These are phyloP conservation scores for Engraulis encrasicolus DNA, from an alignment of 2,113 vertebrate species.

Conservation along the genomic window DNA sequence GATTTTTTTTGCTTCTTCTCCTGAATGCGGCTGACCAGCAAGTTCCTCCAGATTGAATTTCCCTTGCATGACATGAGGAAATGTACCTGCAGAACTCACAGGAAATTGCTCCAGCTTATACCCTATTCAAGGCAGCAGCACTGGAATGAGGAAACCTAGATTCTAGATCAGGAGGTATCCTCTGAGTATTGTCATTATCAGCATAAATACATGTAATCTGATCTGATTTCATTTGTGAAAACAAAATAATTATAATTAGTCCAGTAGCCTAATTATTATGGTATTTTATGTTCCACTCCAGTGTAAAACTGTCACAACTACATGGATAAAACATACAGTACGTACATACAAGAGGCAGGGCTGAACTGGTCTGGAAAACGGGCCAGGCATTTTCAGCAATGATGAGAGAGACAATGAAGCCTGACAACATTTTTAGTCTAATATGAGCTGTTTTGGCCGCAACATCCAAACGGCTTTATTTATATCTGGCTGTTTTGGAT, in stretches of 20 bases:
- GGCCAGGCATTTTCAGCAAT: too few species aligned
- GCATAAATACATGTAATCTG: too few species aligned
- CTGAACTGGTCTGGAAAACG: too few species aligned
- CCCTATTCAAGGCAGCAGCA: background rate
- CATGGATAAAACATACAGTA: too few species aligned
- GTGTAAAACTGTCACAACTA: background rate
- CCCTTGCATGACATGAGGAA: background rate
- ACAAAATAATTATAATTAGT: too few species aligned
- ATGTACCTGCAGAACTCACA: background rate
- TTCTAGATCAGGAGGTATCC: background rate
- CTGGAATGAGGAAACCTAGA: background rate
- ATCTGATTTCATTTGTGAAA: slow-evolving; percentile 25
- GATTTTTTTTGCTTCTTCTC: background rate
- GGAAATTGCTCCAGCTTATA: background rate
- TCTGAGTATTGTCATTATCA: background rate
- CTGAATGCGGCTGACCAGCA: background rate
- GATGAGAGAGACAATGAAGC: too few species aligned
- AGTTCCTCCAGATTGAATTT: background rate
- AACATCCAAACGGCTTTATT: too few species aligned
- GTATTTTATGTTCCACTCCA: slow-evolving; percentile 24
- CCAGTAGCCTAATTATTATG: slow-evolving; percentile 2
- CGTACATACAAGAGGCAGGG: background rate
- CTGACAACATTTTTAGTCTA: too few species aligned
- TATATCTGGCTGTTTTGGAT: too few species aligned
- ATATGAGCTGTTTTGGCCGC: too few species aligned